Base-by-base conservation (phyloP, 2,113 vertebrate genomes). In the Heloderma charlesbogerti region DNA sequence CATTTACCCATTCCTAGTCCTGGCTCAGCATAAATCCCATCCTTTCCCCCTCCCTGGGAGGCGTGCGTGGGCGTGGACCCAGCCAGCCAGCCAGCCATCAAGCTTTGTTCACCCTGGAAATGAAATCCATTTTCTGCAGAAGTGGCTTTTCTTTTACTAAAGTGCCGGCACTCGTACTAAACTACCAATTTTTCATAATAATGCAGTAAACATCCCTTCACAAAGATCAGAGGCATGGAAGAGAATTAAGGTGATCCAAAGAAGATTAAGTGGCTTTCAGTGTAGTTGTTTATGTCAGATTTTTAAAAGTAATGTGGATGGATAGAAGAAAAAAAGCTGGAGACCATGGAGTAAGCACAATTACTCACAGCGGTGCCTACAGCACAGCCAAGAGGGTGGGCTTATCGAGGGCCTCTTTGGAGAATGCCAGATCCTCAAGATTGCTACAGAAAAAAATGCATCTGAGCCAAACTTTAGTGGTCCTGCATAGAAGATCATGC, bases 181-280 rank as follows among this genome's bases (percentile, higher is more conserved):
- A 79, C 83, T 86, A 69, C 60, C 83, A 22, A 90, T 90, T 90
- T 85, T 86, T 90, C 89, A 86, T 90, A 79, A 90, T 90, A 54
- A 86, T 66, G 83, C 89, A 79, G 83, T 57, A 86, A 90, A 40
- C 83, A 54, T 54, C 43, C 18, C 45, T 60, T 79, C 60, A 10
- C 83, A 66, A 40, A 79, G 83, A 79, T 54, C 82, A 79, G 83
- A 86, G 63, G 80, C 74, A 54, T 37, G 75, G 74, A 74, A 22
- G 89, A 90, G 89, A 90, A 85, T 79, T 86, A 86, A 86, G 83
- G 74, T 86, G 83, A 90, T 67, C 74, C 74, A 40, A 77, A 34
- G 83, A 67, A 90, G 89, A 90, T 90, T 54, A 90, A 86, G 83
- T 79, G n/a, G 83, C 83, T 86, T 79, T 85, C 89, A 69, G 43